phyloP scores from a whole-genome alignment of 2,797 vertebrate genomes.

The Ataeniobius toweri region DNA sequence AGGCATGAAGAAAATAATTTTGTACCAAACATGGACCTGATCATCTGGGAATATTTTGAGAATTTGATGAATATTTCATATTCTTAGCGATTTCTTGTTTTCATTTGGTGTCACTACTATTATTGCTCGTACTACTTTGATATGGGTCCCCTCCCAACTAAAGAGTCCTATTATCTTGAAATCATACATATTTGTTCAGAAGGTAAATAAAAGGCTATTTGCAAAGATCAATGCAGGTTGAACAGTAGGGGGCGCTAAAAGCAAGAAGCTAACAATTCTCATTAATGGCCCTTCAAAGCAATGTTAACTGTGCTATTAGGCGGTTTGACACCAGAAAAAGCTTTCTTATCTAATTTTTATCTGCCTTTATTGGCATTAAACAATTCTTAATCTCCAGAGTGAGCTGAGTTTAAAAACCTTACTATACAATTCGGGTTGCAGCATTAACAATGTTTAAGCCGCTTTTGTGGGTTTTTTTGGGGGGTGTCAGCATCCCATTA shows the following conservation, averaged over 20 bases:
- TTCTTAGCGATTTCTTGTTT: too few species aligned
- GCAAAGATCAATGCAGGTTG: neutral
- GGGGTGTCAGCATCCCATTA: neutral
- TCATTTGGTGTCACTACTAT: neutral
- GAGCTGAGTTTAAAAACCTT: neutral
- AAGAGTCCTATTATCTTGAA: neutral
- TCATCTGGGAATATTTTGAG: neutral
- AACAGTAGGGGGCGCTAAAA: neutral
- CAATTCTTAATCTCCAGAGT: neutral
- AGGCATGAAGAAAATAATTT: too few species aligned
- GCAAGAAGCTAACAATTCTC: neutral
- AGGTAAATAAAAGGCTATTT: neutral
- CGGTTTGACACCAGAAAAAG: neutral
- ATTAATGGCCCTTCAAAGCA: neutral
- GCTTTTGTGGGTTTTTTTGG: neutral
- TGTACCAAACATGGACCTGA: too few species aligned
- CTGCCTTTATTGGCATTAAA: neutral
- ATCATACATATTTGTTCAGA: neutral
- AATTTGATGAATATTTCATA: neutral
- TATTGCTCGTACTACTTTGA: neutral
- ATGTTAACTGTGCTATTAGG: neutral
- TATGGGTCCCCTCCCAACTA: neutral
- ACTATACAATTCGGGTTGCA: neutral
- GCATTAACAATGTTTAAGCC: neutral
- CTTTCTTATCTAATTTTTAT: neutral